Evolutionary conservation across 2,888 invertebrate genomes (phyloP).

Genomic region (Frankliniella intonsa): DNA sequence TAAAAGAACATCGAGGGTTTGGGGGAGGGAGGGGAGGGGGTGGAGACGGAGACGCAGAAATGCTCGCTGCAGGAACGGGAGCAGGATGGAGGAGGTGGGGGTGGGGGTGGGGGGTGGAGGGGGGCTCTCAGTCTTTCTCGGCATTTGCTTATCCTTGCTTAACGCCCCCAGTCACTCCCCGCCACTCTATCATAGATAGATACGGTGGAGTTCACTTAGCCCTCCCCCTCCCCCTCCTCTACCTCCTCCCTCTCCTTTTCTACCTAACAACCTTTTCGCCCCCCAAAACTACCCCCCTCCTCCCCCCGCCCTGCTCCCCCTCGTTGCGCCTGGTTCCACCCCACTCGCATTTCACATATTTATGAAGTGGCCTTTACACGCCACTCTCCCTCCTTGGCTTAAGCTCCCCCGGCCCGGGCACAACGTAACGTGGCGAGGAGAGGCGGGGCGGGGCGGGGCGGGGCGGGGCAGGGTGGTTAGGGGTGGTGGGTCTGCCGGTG

Average conservation of each 20-base stretch:
- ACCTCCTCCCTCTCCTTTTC: neutral
- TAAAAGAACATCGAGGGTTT: too few species aligned
- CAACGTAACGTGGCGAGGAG: neutral
- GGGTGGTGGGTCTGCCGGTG: too few species aligned
- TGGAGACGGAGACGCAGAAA: too few species aligned
- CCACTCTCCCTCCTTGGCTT: neutral
- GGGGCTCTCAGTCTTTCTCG: too few species aligned
- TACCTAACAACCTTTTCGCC: neutral
- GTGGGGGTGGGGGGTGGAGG: too few species aligned
- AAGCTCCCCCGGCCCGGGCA: neutral
- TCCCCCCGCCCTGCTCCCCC: neutral
- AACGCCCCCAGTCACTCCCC: too few species aligned
- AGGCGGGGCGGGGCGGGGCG: neutral
- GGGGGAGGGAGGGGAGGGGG: too few species aligned
- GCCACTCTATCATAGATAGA: too few species aligned
- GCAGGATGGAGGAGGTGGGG: too few species aligned
- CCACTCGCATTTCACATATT: slow-evolving; percentile 8
- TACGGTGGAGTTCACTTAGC: neutral
- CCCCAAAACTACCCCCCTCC: neutral
- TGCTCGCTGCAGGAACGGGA: too few species aligned
- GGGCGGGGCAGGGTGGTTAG: too few species aligned
- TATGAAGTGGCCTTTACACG: slow-evolving; percentile 21
- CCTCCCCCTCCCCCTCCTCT: neutral
- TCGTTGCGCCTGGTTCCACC: neutral
- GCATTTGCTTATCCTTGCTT: too few species aligned